Evolutionary conservation across 2,888 invertebrate genomes (phyloP), one percentile per base, ranked within the genome.

Genomic region (Brachyopa scutellaris): DNA sequence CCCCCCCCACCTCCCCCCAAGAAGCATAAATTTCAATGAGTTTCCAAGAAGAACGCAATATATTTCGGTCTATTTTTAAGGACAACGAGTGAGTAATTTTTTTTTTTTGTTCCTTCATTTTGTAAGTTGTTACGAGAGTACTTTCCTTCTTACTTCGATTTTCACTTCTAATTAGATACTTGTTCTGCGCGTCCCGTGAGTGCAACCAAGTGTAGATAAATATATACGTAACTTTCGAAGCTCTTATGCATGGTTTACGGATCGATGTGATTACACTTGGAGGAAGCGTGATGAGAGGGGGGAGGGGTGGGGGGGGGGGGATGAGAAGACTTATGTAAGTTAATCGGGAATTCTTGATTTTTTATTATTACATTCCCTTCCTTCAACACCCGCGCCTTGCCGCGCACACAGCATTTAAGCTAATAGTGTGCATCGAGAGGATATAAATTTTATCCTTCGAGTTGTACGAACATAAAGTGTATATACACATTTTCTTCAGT

Each of bases 21-120:
- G 49, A n/a, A 49, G 36, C 64, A 64, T 64, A 64, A 51, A 64
- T 64, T 64, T 51, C 49, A 51, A 51, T 51, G 64, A 64, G 38
- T 51, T 64, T 29, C 40, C 49, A 36, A 51, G 33, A 47, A 36
- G 64, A 51, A 49, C 49, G 38, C 64, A 26, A 51, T 51, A 38
- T 51, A 51, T 64, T 64, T 49, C 8, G 47, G 33, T 45, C 9
- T 47, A 15, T 62, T 47, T 26, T 21, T 33, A 19, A 33, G 26
- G 26, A 6, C 6, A 26, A 26, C 26, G 26, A 26, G n/a, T n/a
- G n/a, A n/a, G n/a, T 26, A 26, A 26, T 6, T 26, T 26, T 6
- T 26, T 26, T 6, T 26, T 26, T 26, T 26, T 26, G 4, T 26
- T 26, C 26, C 26, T 26, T 26, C 6, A 26, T 6, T 26, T n/a